A percentile compares a stretch with the other conserved stretches of the same genome.
These are phyloP conservation scores for Diadophis punctatus DNA, from an alignment of 2,113 vertebrate species.

Conservation along the genomic window DNA sequence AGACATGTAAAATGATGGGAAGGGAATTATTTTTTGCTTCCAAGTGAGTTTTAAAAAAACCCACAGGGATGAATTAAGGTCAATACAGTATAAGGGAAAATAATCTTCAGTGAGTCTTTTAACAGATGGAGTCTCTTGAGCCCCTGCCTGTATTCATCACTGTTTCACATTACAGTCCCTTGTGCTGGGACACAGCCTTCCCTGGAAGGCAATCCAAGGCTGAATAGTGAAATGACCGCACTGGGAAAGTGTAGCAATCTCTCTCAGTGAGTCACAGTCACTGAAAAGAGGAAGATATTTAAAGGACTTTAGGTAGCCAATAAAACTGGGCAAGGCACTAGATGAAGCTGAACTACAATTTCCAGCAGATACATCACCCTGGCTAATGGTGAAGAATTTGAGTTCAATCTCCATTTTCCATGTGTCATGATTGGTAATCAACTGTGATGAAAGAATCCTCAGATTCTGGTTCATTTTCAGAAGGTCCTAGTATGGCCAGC, in stretches of 20 bases:
- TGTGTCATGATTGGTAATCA: background rate
- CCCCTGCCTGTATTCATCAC: conserved; percentile 16
- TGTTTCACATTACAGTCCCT: conserved; percentile 52
- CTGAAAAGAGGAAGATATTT: conserved; percentile 17
- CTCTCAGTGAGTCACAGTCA: conserved; percentile 20
- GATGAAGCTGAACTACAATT: background rate
- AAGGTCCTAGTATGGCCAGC: background rate
- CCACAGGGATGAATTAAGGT: conserved; percentile 38
- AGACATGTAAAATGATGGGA: background rate
- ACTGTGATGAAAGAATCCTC: background rate
- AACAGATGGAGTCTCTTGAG: conserved; percentile 17
- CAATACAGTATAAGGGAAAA: conserved; percentile 4
- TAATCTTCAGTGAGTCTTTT: conserved; percentile 13
- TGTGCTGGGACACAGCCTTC: background rate
- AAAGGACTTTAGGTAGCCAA: background rate
- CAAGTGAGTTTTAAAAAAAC: background rate
- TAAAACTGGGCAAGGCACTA: background rate
- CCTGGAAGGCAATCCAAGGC: conserved; percentile 21
- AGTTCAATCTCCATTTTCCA: background rate
- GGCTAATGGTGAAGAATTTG: background rate
- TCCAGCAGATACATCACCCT: background rate
- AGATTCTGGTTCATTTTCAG: background rate
- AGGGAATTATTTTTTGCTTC: conserved; percentile 40
- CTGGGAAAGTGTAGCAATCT: background rate
- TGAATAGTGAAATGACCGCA: background rate